phyloP scores from a whole-genome alignment of 2,113 vertebrate species.

The Desmodus rotundus region DNA sequence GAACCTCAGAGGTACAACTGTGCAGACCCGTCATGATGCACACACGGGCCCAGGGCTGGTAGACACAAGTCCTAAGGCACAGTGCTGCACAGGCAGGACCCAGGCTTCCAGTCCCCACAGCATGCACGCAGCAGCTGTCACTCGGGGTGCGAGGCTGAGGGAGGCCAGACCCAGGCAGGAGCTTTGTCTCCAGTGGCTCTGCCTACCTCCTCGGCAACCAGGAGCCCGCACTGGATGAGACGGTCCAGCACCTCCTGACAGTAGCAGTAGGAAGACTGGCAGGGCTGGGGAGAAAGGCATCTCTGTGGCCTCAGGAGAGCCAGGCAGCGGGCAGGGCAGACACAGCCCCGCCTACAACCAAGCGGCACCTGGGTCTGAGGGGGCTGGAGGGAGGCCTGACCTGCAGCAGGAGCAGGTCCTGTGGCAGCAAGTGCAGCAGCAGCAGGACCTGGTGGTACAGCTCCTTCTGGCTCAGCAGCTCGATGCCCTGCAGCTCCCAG shows the following conservation, averaged over 20 bases:
- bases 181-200: background rate
- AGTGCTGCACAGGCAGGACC: too few relatives aligned
- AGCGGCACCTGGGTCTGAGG: rapidly evolving
- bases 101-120: background rate
- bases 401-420: slow-evolving; percentile 80
- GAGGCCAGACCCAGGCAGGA: background rate
- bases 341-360: rapidly evolving
- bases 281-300: slow-evolving; percentile 82
- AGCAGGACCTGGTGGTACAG: slow-evolving; percentile 84
- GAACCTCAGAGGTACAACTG: background rate
- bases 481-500: slow-evolving; percentile 71
- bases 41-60: background rate
- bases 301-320: background rate
- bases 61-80: background rate
- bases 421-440: slow-evolving; percentile 88
- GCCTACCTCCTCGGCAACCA: slow-evolving; percentile 91
- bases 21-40: background rate
- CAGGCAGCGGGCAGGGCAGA: too few relatives aligned
- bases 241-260: slow-evolving; percentile 90
- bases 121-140: background rate
- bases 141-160: background rate
- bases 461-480: slow-evolving; percentile 85
- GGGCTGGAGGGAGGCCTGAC: slow-evolving; percentile 57
- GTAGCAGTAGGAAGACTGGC: slow-evolving; percentile 83
- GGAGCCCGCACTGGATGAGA: slow-evolving; percentile 88